phyloP scores from a whole-genome alignment of 1,140 invertebrate genomes.

The Heliothis virescens region DNA sequence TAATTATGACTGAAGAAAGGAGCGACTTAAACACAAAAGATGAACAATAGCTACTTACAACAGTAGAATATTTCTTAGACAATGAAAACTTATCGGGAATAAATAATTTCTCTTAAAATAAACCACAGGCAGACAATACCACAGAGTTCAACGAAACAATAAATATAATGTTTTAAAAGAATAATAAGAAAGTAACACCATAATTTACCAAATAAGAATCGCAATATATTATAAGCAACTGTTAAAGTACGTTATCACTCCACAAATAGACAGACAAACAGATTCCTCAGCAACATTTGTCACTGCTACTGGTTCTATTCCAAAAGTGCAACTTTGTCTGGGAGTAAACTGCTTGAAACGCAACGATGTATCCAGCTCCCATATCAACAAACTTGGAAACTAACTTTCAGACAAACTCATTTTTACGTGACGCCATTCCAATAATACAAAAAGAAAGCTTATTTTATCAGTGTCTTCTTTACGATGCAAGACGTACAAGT shows the following conservation, averaged over 20 bases:
- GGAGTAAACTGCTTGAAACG: conserved; percentile 68
- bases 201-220: conserved; percentile 51
- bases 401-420: conserved; percentile 65
- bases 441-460: conserved; percentile 62
- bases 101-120: conserved; percentile 29
- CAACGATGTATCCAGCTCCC: conserved; percentile 68
- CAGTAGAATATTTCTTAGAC: conserved; percentile 34
- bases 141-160: conserved; percentile 38
- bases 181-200: conserved; percentile 33
- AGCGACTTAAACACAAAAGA: conserved; percentile 36
- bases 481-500: conserved; percentile 10
- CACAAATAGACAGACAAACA: conserved; percentile 53
- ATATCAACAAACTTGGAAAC: conserved; percentile 73
- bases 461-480: conserved; percentile 44
- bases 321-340: conserved; percentile 75
- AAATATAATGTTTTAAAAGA: conserved; percentile 14
- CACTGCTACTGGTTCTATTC: conserved; percentile 56
- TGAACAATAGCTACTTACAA: conserved; percentile 42
- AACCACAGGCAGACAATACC: conserved; percentile 32
- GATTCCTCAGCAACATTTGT: conserved; percentile 69
- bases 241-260: conserved; percentile 59
- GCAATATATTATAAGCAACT: conserved; percentile 47
- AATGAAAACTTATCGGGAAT: conserved; percentile 37
- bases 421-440: conserved; percentile 66
- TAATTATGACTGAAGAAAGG: conserved; percentile 15